These are phyloP conservation scores for Apteryx mantelli DNA, from an alignment of 2,113 vertebrate species.

Conservation along the genomic window DNA sequence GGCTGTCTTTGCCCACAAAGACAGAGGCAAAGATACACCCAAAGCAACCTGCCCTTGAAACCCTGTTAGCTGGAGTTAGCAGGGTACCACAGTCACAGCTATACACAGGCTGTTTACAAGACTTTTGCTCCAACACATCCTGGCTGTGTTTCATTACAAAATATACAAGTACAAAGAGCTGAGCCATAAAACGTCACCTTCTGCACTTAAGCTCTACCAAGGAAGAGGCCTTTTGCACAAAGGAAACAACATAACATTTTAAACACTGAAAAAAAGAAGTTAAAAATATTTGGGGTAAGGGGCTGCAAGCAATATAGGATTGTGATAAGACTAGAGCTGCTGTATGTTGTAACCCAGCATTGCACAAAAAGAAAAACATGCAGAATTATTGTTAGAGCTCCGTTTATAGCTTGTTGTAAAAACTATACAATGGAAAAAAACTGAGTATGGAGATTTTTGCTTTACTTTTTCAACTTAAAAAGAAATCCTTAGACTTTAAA, in stretches of 20 bases:
- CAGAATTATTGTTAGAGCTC: not conserved
- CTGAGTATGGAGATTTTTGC: not conserved
- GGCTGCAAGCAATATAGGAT: not conserved
- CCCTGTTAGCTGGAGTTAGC: not conserved
- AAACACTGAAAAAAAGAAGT: no score
- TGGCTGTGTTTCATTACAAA: not conserved
- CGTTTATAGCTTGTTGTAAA: not conserved
- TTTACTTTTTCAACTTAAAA: not conserved
- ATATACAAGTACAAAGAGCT: not conserved
- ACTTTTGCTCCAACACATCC: not conserved
- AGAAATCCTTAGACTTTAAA: not conserved
- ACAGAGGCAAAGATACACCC: not conserved
- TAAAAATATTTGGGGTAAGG: not conserved
- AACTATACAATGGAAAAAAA: not conserved
- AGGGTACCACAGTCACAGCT: not conserved
- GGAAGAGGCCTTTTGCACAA: not conserved
- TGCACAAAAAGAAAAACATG: not conserved
- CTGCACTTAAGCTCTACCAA: not conserved
- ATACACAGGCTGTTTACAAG: not conserved
- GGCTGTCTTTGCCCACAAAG: not conserved
- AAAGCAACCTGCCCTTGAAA: not conserved
- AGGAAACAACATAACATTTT: not conserved
- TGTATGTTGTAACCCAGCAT: not conserved
- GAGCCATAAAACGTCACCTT: not conserved
- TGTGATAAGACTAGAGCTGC: not conserved